Evolutionary conservation across 1,140 invertebrate species (phyloP).

Genomic region (Drosophila cardini): DNA sequence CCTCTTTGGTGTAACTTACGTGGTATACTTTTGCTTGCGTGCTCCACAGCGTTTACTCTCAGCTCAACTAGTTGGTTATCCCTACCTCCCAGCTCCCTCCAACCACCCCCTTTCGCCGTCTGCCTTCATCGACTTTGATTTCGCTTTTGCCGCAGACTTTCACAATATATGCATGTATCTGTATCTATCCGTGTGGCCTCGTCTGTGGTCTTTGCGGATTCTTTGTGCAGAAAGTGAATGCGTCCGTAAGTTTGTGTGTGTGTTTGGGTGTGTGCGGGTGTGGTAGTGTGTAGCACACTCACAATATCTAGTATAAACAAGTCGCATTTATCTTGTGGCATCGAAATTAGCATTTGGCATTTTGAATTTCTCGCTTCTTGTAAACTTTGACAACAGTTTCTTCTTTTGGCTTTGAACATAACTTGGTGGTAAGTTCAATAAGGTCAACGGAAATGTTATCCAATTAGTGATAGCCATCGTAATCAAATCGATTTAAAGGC

Average conservation of each 20-base stretch:
- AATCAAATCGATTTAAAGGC: neutral
- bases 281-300: no score
- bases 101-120: neutral
- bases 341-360: conserved; percentile 74
- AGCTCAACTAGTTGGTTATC: conserved; percentile 66
- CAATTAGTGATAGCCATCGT: conserved; percentile 72
- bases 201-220: conserved; percentile 42
- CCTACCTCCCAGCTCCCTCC: neutral
- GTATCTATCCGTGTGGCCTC: conserved; percentile 34
- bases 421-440: conserved; percentile 34
- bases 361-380: conserved; percentile 46
- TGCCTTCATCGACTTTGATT: conserved; percentile 32
- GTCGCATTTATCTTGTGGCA: conserved; percentile 51
- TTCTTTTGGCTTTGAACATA: conserved; percentile 24
- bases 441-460: conserved; percentile 69
- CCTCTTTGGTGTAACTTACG: neutral
- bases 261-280: no score
- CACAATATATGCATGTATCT: conserved; percentile 23
- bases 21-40: conserved; percentile 55
- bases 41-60: conserved; percentile 45
- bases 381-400: conserved; percentile 34
- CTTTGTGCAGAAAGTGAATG: conserved; percentile 53
- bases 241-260: conserved; percentile 19
- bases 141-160: conserved; percentile 55
- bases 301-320: neutral